Percentiles rank a stretch among this genome's conserved stretches.
Conservation (phyloP, 2,888 invertebrate species). For the Auanema freiburgensis region DNA sequence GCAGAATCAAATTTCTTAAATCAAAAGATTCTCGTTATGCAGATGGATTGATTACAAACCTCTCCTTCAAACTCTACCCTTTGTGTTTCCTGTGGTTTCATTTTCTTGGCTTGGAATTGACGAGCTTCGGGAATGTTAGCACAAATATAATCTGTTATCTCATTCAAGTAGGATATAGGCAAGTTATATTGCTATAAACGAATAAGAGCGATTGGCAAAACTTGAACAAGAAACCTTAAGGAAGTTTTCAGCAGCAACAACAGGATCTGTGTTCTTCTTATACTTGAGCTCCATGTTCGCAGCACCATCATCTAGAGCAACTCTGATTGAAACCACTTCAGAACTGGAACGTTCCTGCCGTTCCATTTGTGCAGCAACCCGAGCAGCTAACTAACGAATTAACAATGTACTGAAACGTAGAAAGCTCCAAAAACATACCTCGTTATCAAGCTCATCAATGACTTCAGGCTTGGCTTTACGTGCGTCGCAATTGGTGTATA, state of each 20-base stretch:
- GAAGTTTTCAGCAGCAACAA: constrained; percentile 51
- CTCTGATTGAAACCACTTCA: constrained; percentile 52
- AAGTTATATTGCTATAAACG: constrained; percentile 41
- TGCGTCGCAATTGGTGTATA: constrained; percentile 78
- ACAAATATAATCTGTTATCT: constrained; percentile 53
- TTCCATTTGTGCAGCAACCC: constrained; percentile 23
- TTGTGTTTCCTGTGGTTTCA: constrained; percentile 20
- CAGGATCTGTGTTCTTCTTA: constrained; percentile 54
- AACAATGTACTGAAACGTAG: background rate
- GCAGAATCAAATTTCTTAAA: constrained; percentile 85
- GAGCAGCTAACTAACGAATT: constrained; percentile 63
- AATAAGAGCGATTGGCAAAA: background rate
- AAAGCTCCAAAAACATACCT: constrained; percentile 68
- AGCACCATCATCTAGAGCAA: constrained; percentile 53
- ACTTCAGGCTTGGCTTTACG: constrained; percentile 74
- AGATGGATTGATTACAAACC: constrained; percentile 9
- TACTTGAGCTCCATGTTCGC: constrained; percentile 50
- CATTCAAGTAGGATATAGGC: constrained; percentile 47
- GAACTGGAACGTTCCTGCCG: constrained; percentile 14
- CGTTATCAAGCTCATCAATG: constrained; percentile 75
- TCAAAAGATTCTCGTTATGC: background rate
- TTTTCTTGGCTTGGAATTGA: constrained; percentile 20
- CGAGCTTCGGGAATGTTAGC: constrained; percentile 47
- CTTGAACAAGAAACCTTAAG: constrained; percentile 25
- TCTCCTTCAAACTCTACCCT: constrained; percentile 29